Conservation (phyloP, 2,113 vertebrate genomes). For the Panthera leo region DNA sequence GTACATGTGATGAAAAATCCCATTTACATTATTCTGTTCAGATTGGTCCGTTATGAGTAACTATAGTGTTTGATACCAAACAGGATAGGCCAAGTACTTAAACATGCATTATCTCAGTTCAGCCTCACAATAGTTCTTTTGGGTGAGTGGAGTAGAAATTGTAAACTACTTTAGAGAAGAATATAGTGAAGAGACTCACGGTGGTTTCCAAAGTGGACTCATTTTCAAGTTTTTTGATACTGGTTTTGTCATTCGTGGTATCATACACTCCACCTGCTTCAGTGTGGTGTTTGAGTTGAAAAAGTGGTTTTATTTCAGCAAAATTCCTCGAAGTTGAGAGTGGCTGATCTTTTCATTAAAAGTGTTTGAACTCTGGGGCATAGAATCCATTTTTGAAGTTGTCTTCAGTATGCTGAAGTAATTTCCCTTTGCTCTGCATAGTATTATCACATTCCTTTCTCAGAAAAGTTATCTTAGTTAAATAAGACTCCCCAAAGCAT, state of each 20-base stretch:
- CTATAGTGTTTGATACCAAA: slow-evolving; percentile 25
- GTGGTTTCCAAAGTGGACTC: background rate
- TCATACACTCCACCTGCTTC: background rate
- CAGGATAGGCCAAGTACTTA: background rate
- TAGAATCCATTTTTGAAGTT: slow-evolving; percentile 46
- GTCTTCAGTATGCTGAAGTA: background rate
- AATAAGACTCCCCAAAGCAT: background rate
- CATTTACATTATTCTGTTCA: background rate
- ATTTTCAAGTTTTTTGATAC: background rate
- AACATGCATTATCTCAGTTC: background rate
- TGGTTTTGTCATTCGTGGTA: background rate
- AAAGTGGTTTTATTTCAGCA: slow-evolving; percentile 8
- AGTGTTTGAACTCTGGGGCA: background rate
- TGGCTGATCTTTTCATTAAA: slow-evolving; percentile 1
- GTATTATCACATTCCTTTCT: slow-evolving; percentile 31
- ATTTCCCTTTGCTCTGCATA: slow-evolving; percentile 14
- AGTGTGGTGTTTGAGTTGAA: background rate
- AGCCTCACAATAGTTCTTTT: background rate
- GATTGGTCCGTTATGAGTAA: background rate
- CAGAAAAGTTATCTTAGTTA: slow-evolving; percentile 3
- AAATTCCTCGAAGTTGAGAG: background rate
- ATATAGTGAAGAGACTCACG: background rate
- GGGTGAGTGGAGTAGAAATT: background rate
- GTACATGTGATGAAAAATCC: background rate
- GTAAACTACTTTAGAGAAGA: slow-evolving; percentile 19